phyloP scores from a whole-genome alignment of 2,113 vertebrate genomes.

The Trogon surrucura region DNA sequence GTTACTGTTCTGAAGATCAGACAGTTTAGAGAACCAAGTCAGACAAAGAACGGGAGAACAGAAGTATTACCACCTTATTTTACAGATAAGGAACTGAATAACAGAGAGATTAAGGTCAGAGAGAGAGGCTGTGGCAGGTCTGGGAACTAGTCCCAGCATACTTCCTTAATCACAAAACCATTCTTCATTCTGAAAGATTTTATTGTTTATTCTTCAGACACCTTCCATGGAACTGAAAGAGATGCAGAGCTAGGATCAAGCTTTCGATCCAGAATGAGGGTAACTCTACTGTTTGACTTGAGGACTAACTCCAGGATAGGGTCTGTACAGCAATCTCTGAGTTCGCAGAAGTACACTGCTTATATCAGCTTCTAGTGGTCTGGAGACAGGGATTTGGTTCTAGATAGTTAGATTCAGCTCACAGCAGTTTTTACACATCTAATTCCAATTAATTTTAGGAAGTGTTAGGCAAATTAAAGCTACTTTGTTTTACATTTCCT shows the following conservation, averaged over 20 bases:
- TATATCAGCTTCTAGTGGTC: neutral
- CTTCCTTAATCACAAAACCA: neutral
- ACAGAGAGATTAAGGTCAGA: slow-evolving; percentile 4
- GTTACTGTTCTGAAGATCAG: neutral
- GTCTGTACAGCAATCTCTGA: neutral
- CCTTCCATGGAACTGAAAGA: neutral
- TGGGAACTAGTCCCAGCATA: neutral
- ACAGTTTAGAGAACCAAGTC: neutral
- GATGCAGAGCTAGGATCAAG: neutral
- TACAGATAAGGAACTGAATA: neutral
- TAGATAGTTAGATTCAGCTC: neutral
- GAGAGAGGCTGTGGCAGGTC: neutral
- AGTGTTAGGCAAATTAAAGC: neutral
- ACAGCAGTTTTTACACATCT: neutral
- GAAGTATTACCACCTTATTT: slow-evolving; percentile 4
- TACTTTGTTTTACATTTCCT: neutral
- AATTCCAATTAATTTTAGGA: neutral
- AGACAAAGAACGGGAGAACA: neutral
- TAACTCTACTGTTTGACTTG: neutral
- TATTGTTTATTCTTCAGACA: slow-evolving; percentile 6
- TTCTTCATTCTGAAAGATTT: slow-evolving; percentile 20
- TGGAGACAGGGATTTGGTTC: neutral
- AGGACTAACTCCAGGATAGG: neutral
- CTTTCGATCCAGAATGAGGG: neutral
- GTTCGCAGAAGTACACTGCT: neutral